Evolutionary conservation across 2,797 vertebrate genomes (phyloP), one percentile per base, ranked within the genome.

Genomic region (Amphiprion clarkii): DNA sequence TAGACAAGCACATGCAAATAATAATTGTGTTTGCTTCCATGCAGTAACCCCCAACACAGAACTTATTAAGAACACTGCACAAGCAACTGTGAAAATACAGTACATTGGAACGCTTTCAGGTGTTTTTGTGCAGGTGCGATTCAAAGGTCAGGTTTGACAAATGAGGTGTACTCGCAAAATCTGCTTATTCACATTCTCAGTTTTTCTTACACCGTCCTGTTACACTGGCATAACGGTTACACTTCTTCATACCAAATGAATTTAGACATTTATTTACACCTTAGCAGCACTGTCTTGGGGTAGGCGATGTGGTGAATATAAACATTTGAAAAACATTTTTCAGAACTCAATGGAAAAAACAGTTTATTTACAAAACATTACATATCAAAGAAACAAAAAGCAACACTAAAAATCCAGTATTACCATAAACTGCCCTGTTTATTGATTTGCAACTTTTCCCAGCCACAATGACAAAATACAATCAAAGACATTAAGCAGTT

Each of bases 51-150:
- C 55, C 48, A 57, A 40, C 53, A 65, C 2, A 31, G 6, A 63
- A 13, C 2, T 5, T 25, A 29, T 46, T 17, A 46, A 1, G 9
- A 51, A 17, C 27, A 63, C 23, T 39, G n/a, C 21, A 21, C 6
- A 51, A 56, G 36, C 5, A 42, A 62, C 54, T 29, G 40, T 6
- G 19, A 49, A 52, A 71, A 60, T 14, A 46, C 55, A 53, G 33
- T 59, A n/a, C 25, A 21, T 70, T 21, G 25, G 31, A 57, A 70
- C n/a, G 23, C 17, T 67, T 44, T 69, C 57, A 65, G 58, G 36
- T 74, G 74, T 62, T 74, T 71, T 54, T 25, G 66, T 64, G 62
- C 66, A 75, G 72, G 69, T 83, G 72, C 7, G 0, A 44, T 46
- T 71, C 13, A 25, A 48, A 58, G 27, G 9, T 44, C 55, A 81